Conservation (phyloP, 2,113 vertebrate genomes). For the Tringa solitaria region DNA sequence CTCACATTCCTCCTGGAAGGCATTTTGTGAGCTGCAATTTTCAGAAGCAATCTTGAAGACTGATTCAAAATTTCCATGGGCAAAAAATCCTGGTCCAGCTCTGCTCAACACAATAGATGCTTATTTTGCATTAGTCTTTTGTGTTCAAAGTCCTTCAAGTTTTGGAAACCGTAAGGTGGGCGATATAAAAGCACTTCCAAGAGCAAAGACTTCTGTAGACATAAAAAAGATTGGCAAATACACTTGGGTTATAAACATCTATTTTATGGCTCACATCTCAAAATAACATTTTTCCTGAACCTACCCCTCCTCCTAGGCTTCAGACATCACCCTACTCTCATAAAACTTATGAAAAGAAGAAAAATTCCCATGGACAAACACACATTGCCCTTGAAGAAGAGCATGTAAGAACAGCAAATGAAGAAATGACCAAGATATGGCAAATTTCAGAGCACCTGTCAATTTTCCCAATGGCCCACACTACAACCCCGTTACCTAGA, state of each 20-base stretch:
- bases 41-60: neutral
- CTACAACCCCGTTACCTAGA: neutral
- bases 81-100: neutral
- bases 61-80: neutral
- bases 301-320: neutral
- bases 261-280: neutral
- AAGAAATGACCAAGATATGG: neutral
- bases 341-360: neutral
- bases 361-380: neutral
- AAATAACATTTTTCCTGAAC: neutral
- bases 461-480: neutral
- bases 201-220: neutral
- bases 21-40: neutral
- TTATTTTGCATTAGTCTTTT: neutral
- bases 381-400: neutral
- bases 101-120: neutral
- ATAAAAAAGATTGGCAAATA: neutral
- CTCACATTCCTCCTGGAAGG: neutral
- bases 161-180: neutral
- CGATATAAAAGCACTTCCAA: neutral
- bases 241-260: neutral
- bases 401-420: neutral
- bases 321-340: neutral
- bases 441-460: neutral
- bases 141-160: neutral